Percentiles rank a stretch among this genome's conserved stretches.
Conservation (phyloP, 2,888 invertebrate genomes). For the Xanthorhoe designata region DNA sequence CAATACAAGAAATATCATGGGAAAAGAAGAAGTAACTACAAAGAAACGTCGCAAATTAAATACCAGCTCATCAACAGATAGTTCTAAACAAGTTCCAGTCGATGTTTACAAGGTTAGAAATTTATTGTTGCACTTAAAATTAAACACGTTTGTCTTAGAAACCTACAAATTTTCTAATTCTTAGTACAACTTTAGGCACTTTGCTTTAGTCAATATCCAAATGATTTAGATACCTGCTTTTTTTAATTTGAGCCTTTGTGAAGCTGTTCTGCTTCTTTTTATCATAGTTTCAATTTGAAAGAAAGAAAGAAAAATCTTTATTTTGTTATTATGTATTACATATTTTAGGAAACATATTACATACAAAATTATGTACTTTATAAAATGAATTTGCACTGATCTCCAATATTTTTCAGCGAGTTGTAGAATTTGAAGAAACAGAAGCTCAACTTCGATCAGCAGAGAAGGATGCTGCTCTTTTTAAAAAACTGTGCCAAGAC, state of each 20-base stretch:
- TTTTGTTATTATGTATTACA: no score
- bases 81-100: slow-evolving; percentile 73
- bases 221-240: no score
- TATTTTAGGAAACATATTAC: no score
- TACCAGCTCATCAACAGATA: slow-evolving; percentile 66
- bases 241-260: no score
- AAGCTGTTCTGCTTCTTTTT: no score
- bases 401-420: slow-evolving; percentile 76
- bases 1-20: slow-evolving; percentile 55
- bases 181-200: not conserved
- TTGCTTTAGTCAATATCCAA: no score
- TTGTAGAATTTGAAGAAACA: slow-evolving; percentile 90
- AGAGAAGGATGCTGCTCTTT: slow-evolving; percentile 88
- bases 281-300: no score
- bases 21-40: slow-evolving; percentile 78
- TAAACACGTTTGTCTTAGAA: no score
- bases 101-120: slow-evolving; percentile 86
- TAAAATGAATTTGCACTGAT: no score
- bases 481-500: slow-evolving; percentile 89
- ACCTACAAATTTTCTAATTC: no score
- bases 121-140: not conserved
- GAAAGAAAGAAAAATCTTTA: no score
- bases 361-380: no score
- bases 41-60: slow-evolving; percentile 86
- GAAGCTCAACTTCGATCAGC: slow-evolving; percentile 89